Evolutionary conservation across 2,113 vertebrate genomes (phyloP).

Genomic region (Peromyscus maniculatus): DNA sequence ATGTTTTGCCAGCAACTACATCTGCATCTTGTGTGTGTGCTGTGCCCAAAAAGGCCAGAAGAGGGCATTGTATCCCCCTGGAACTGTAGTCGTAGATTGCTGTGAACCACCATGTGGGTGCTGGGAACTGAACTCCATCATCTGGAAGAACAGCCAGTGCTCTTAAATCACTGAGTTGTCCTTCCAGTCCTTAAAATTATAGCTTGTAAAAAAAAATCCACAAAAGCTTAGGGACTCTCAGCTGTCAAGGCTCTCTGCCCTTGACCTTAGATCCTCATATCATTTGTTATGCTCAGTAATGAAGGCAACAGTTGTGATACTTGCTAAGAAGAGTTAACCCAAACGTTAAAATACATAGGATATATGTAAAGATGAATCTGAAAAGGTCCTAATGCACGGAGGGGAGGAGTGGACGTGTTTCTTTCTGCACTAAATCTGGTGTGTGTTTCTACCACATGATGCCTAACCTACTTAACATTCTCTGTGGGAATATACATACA

Average conservation of each 20-base stretch:
- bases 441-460: neutral
- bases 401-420: no score
- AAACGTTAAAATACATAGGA: neutral
- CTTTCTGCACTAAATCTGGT: neutral
- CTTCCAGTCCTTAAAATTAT: neutral
- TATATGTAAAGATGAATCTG: neutral
- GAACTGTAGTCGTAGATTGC: neutral
- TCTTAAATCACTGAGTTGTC: neutral
- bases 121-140: neutral
- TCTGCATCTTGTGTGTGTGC: neutral
- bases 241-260: neutral
- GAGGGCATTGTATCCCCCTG: neutral
- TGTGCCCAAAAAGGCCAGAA: no score
- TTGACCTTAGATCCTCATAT: neutral
- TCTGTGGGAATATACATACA: neutral
- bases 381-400: no score
- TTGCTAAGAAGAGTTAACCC: neutral
- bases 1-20: neutral
- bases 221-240: neutral
- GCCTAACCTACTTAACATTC: neutral
- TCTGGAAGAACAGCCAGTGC: neutral
- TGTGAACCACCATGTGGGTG: neutral
- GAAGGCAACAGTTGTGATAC: neutral
- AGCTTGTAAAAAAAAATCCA: neutral
- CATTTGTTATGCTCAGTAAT: neutral